Percentiles rank a stretch among this genome's conserved stretches.
phyloP scores from a whole-genome alignment of 2,113 vertebrate genomes.

The Carollia perspicillata region DNA sequence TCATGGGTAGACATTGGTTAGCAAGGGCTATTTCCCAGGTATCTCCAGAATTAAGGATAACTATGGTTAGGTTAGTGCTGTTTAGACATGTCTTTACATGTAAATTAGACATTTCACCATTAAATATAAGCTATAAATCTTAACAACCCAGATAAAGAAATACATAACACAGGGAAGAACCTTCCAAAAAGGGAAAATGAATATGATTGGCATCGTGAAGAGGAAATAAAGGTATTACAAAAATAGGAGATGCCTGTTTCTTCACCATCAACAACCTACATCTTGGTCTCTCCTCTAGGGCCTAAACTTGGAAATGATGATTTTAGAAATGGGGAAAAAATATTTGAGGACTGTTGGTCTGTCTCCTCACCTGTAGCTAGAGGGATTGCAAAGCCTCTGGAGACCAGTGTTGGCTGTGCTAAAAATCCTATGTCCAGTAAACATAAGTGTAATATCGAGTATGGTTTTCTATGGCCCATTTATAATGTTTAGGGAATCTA shows the following conservation, averaged over 20 bases:
- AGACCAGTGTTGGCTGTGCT: neutral
- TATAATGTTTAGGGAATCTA: neutral
- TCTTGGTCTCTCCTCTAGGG: neutral
- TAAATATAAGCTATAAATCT: neutral
- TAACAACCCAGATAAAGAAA: neutral
- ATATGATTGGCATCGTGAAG: neutral
- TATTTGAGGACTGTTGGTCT: neutral
- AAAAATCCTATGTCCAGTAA: neutral
- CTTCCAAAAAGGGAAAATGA: neutral
- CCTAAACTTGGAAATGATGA: neutral
- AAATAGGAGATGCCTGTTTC: neutral
- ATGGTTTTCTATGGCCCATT: neutral
- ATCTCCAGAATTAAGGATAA: neutral
- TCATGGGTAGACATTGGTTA: neutral
- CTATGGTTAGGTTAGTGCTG: neutral
- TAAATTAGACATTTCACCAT: neutral
- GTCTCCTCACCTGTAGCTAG: neutral
- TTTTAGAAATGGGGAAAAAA: neutral
- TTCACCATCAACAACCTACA: neutral
- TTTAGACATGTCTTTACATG: neutral
- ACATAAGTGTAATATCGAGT: no score
- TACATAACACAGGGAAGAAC: neutral
- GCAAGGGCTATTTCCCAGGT: neutral
- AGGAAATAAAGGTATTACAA: neutral
- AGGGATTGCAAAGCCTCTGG: neutral